Evolutionary conservation across 1,140 invertebrate genomes (phyloP).

Genomic region (Steinernema feltiae): DNA sequence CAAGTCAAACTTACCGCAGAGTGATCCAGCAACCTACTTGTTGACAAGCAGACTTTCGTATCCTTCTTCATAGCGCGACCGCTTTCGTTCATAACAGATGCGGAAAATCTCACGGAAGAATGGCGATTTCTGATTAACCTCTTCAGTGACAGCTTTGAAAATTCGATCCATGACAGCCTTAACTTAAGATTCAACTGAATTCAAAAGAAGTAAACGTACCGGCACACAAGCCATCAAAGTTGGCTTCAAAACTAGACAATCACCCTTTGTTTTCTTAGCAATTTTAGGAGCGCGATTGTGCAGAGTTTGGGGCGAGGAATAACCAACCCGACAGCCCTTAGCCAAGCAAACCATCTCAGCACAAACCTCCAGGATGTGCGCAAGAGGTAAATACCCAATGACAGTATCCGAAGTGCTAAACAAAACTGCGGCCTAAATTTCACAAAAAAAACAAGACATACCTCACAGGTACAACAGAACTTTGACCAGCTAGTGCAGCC

Average conservation of each 20-base stretch:
- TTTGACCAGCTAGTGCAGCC: slow-evolving; percentile 77
- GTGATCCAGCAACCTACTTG: slow-evolving; percentile 55
- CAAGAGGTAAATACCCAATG: slow-evolving; percentile 88
- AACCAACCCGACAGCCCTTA: slow-evolving; percentile 83
- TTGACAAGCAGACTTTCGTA: slow-evolving; percentile 78
- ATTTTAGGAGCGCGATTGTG: slow-evolving; percentile 90
- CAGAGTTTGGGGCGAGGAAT: slow-evolving; percentile 87
- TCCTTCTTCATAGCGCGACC: slow-evolving; percentile 68
- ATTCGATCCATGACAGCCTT: slow-evolving; percentile 59
- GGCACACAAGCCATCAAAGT: slow-evolving; percentile 92
- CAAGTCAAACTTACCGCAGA: slow-evolving; percentile 12
- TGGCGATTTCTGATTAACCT: slow-evolving; percentile 49
- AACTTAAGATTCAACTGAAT: slow-evolving; percentile 12
- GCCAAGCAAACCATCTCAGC: slow-evolving; percentile 60
- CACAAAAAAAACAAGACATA: slow-evolving; percentile 25
- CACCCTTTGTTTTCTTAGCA: slow-evolving; percentile 74
- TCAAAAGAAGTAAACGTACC: slow-evolving; percentile 61
- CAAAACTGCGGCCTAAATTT: slow-evolving; percentile 58
- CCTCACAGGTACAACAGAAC: slow-evolving; percentile 65
- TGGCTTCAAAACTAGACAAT: slow-evolving; percentile 79
- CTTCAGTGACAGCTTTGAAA: slow-evolving; percentile 58
- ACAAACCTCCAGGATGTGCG: slow-evolving; percentile 91
- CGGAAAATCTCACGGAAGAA: slow-evolving; percentile 57
- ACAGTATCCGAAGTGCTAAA: slow-evolving; percentile 70
- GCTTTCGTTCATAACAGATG: slow-evolving; percentile 59